A percentile compares a stretch with the other conserved stretches of the same genome.
Conservation (phyloP, 1,140 invertebrate species). For the Panagrolaimus sp. region DNA sequence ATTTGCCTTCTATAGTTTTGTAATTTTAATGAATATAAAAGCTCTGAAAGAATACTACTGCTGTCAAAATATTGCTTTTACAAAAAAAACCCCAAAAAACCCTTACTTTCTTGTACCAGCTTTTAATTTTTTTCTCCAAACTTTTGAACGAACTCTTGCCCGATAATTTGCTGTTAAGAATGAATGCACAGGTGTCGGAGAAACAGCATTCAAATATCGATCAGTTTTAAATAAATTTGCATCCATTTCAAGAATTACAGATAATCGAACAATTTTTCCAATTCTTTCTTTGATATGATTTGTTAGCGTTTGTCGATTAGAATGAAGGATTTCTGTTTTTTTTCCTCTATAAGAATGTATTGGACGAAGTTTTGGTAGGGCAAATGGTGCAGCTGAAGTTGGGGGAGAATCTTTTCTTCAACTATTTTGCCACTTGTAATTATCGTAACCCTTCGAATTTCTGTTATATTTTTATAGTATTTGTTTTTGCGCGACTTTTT, state of each 20-base stretch:
- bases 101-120: background rate
- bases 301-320: conserved; percentile 19
- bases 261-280: conserved; percentile 39
- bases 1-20: too few species aligned
- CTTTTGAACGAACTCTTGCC: conserved; percentile 47
- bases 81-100: conserved; percentile 1
- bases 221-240: conserved; percentile 42
- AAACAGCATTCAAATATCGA: conserved; percentile 51
- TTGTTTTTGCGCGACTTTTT: too few species aligned
- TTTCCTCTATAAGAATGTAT: conserved; percentile 19
- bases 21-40: too few species aligned
- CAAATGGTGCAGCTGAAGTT: too few species aligned
- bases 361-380: background rate
- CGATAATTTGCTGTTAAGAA: conserved; percentile 54
- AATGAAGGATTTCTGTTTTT: conserved; percentile 35
- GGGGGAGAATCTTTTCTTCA: too few species aligned
- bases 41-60: too few species aligned
- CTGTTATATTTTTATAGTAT: too few species aligned
- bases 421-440: too few species aligned
- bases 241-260: conserved; percentile 46
- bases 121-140: background rate
- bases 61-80: too few species aligned
- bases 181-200: conserved; percentile 50
- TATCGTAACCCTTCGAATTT: too few species aligned
- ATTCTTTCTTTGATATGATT: conserved; percentile 34